These are phyloP conservation scores for Cynopterus brachyotis DNA, from an alignment of 2,113 vertebrate species.

Conservation along the genomic window DNA sequence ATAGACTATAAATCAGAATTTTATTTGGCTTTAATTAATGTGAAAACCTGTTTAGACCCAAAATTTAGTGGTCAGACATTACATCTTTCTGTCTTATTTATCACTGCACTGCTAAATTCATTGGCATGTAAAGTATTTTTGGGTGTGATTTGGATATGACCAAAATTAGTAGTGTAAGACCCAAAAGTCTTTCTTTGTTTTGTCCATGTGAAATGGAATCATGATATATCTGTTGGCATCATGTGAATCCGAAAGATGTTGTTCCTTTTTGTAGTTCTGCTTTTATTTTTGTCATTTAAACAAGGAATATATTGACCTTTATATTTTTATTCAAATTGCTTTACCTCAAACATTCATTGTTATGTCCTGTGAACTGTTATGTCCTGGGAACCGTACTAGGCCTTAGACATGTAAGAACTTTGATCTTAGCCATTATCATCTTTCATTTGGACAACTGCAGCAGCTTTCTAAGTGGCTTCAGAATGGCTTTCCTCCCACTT, in stretches of 20 bases:
- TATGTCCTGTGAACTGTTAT: not conserved
- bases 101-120: not conserved
- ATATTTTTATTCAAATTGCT: not conserved
- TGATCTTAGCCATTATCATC: not conserved
- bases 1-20: not conserved
- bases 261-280: not conserved
- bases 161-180: not conserved
- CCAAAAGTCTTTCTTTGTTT: not conserved
- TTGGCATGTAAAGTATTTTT: not conserved
- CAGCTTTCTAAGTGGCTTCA: not conserved
- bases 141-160: not conserved
- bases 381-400: not conserved
- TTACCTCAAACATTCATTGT: not conserved
- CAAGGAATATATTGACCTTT: not conserved
- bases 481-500: not conserved
- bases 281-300: constrained; percentile 14
- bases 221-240: not conserved
- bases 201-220: not conserved
- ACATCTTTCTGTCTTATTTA: not conserved
- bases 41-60: not conserved
- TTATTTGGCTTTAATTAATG: not conserved
- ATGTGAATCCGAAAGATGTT: not conserved
- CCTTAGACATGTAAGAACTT: not conserved
- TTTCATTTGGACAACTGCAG: not conserved
- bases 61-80: not conserved